Conservation (phyloP, 23 tunicate species). For the Styela clava region DNA sequence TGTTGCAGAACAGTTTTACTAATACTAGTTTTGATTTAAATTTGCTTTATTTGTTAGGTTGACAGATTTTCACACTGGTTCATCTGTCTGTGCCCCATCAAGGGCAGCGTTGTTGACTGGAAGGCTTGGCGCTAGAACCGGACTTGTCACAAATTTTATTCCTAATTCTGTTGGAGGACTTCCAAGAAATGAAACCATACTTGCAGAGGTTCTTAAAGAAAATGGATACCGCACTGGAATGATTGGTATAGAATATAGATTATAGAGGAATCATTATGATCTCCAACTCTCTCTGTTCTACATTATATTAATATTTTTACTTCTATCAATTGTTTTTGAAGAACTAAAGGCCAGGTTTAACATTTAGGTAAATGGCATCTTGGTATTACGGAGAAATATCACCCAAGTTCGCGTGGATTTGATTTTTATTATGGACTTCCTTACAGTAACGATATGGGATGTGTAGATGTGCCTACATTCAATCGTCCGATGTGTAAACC, state of each 20-base stretch:
- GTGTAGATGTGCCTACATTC: constrained; percentile 62
- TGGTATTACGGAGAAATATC: too few species aligned
- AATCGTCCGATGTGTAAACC: constrained; percentile 80
- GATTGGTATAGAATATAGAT: constrained; percentile 69
- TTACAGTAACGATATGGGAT: constrained; percentile 92
- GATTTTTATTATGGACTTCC: constrained; percentile 84
- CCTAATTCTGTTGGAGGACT: constrained; percentile 54
- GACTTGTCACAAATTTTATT: constrained; percentile 47
- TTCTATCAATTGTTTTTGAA: too few species aligned
- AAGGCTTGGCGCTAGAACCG: constrained; percentile 71
- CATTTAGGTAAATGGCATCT: too few species aligned
- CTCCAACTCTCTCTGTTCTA: too few species aligned
- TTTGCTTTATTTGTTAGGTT: constrained; percentile 32
- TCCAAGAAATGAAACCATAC: constrained; percentile 70
- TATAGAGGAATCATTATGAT: neutral
- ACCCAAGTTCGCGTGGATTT: constrained; percentile 79
- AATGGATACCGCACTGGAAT: constrained; percentile 82
- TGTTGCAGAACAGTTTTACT: too few species aligned
- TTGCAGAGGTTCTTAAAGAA: constrained; percentile 70
- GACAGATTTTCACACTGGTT: constrained; percentile 81
- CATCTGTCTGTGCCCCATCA: constrained; percentile 78
- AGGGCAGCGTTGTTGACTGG: constrained; percentile 81
- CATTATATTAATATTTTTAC: too few species aligned
- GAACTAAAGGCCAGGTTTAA: too few species aligned
- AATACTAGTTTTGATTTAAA: too few species aligned